Percentiles rank a stretch among this genome's conserved stretches.
Evolutionary conservation across 2,113 vertebrate genomes (phyloP).

Genomic region (Todiramphus chloris): DNA sequence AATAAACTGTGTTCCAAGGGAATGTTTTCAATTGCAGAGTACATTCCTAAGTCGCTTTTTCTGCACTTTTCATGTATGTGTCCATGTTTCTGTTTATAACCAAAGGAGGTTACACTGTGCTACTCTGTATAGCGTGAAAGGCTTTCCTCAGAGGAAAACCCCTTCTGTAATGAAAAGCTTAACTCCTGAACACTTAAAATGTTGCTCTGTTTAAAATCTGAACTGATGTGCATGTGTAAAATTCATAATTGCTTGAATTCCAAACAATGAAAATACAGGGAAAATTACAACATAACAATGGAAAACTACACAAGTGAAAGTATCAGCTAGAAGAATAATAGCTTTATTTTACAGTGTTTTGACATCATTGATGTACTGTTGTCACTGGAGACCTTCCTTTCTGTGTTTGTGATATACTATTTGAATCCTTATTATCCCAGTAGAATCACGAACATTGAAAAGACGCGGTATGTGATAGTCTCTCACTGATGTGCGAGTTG

Average conservation of each 20-base stretch:
- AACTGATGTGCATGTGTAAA: background rate
- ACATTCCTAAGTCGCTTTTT: background rate
- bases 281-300: conserved; percentile 33
- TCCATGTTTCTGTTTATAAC: background rate
- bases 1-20: background rate
- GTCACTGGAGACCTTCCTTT: conserved; percentile 61
- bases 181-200: background rate
- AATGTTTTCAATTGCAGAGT: background rate
- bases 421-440: conserved; percentile 68
- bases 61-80: background rate
- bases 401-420: conserved; percentile 65
- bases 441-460: conserved; percentile 59
- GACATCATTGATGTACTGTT: conserved; percentile 67
- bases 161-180: background rate
- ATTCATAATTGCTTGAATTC: conserved; percentile 47
- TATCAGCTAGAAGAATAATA: conserved; percentile 52
- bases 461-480: conserved; percentile 53
- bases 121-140: background rate
- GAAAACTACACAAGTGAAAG: conserved; percentile 23
- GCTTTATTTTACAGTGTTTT: conserved; percentile 73
- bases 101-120: background rate
- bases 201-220: conserved; percentile 14
- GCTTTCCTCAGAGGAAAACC: background rate
- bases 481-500: conserved; percentile 52
- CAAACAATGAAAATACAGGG: conserved; percentile 35